Percentiles rank a stretch among this genome's conserved stretches.
phyloP scores from a whole-genome alignment of 2,113 vertebrate genomes.

The Gnathonemus longibarbis region DNA sequence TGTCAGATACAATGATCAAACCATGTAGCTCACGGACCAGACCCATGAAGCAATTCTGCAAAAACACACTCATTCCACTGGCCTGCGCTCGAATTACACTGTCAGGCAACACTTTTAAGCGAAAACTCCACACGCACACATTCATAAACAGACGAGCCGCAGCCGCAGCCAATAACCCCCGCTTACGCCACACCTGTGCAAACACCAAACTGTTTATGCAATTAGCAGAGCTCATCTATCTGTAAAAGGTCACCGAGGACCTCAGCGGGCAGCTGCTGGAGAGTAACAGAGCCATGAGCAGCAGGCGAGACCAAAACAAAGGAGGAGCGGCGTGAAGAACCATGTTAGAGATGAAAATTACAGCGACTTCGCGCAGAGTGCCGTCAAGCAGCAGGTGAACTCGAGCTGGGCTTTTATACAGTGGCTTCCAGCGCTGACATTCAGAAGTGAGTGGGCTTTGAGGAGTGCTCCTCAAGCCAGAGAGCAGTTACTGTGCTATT shows the following conservation, averaged over 20 bases:
- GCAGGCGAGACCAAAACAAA: not conserved
- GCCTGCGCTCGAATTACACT: not conserved
- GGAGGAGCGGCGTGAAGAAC: not conserved
- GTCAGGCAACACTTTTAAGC: not conserved
- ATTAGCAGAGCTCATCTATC: not conserved
- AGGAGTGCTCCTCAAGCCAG: not conserved
- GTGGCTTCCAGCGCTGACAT: not conserved
- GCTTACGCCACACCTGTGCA: not conserved
- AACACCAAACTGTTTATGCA: not conserved
- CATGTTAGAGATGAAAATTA: not conserved
- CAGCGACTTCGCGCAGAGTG: not conserved
- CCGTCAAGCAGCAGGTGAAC: not conserved
- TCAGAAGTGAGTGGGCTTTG: not conserved
- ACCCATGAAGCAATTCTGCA: not conserved
- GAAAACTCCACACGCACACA: not conserved
- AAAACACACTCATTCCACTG: not conserved
- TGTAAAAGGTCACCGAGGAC: not conserved
- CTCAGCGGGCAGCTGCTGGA: not conserved
- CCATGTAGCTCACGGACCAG: not conserved
- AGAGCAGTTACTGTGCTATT: not conserved
- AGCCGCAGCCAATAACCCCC: not conserved
- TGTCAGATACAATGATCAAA: not conserved
- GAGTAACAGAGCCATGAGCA: not conserved
- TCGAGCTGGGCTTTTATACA: not conserved
- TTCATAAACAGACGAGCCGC: not conserved